Base-by-base conservation (phyloP, 2,797 vertebrate species). In the Falco columbarius region DNA sequence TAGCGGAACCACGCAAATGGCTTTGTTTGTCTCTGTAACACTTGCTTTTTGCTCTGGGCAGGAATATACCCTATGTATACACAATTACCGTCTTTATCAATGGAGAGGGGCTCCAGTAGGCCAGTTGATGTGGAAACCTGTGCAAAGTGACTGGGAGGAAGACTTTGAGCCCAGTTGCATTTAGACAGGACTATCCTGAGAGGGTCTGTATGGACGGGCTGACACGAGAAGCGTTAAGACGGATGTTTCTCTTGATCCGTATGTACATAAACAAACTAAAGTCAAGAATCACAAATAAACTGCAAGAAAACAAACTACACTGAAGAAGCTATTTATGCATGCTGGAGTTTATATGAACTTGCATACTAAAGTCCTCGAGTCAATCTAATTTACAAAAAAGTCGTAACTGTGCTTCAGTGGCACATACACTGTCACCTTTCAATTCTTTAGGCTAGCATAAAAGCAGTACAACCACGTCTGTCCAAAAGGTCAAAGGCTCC, bases 381-480 rank as follows among this genome's bases (percentile, higher is more conserved):
- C 34, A 62, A 94, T 23, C 36, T 74, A 44, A 75, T 95, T 67
- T 65, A 74, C 32, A 59, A 92, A 89, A 76, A 81, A 42, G 55
- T 89, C 18, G 0, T 63, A 92, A 91, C 21, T 80, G 87, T 66
- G 61, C 87, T 51, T 62, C 74, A 94, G 84, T 14, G 59, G 94
- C 94, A 95, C 40, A 91, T 38, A 76, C 0, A 0, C 71, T 44
- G 82, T 55, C 67, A 88, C 94, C 90, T 97, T 90, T 93, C 89
- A 91, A 54, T 86, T 97, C 84, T 80, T 75, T 16, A 96, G 79
- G 90, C 40, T 42, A 91, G 79, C 52, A 81, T 86, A 95, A 97
- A 96, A 97, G 90, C 87, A 89, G 83, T 81, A 94, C 58, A 94
- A 80, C 24, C 86, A 91, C 89, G 95, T 95, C 85, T 89, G 71